Conservation (phyloP, 2,113 vertebrate species). For the Pipa parva region DNA sequence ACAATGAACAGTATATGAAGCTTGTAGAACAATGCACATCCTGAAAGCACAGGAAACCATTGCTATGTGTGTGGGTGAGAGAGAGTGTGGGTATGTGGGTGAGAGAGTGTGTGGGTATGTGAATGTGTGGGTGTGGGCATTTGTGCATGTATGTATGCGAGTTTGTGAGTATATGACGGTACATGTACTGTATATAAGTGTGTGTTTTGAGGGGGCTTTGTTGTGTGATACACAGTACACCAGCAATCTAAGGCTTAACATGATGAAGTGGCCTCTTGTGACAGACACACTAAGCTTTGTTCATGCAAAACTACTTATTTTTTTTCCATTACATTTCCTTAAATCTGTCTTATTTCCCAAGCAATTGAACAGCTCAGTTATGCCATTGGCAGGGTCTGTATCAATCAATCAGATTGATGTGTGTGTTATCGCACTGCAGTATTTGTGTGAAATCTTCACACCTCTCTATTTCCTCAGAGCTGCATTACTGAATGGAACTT, state of each 20-base stretch:
- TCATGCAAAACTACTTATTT: slow-evolving; percentile 17
- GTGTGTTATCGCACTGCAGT: slow-evolving; percentile 33
- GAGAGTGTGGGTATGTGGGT: too few species aligned
- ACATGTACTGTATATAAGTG: too few species aligned
- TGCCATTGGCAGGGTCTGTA: slow-evolving; percentile 9
- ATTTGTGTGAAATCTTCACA: slow-evolving; percentile 12
- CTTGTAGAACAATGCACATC: too few species aligned
- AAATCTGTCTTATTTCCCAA: slow-evolving; percentile 15
- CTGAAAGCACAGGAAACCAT: too few species aligned
- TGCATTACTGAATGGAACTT: slow-evolving; percentile 49
- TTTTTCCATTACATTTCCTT: slow-evolving; percentile 6
- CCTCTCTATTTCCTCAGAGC: slow-evolving; percentile 24
- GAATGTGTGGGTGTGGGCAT: too few species aligned
- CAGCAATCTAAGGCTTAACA: background rate
- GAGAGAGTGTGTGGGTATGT: too few species aligned
- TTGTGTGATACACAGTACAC: background rate
- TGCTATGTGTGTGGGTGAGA: too few species aligned
- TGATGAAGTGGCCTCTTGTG: slow-evolving; percentile 23
- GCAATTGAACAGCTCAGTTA: slow-evolving; percentile 2
- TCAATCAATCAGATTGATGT: slow-evolving; percentile 36
- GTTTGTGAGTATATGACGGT: too few species aligned
- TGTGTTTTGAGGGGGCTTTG: background rate
- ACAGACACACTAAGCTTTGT: slow-evolving; percentile 3
- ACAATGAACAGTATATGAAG: too few species aligned
- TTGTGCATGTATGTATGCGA: too few species aligned